phyloP scores from a whole-genome alignment of 2,113 vertebrate genomes.

The Thermophis baileyi region DNA sequence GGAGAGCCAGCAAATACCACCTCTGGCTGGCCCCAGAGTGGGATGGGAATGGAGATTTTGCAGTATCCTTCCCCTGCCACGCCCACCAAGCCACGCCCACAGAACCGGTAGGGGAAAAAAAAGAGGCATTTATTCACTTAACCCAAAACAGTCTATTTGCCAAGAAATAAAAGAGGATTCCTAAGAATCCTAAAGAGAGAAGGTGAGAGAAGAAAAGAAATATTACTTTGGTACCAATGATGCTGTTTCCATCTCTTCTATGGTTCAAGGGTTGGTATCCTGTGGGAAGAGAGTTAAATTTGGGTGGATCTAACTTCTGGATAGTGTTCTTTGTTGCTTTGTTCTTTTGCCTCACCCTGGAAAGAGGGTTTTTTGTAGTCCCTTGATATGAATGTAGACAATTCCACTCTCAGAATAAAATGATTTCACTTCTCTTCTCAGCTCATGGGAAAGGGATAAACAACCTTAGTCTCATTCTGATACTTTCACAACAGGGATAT shows the following conservation, averaged over 20 bases:
- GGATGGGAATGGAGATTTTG: too few relatives aligned
- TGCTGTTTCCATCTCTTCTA: neutral
- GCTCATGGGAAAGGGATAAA: neutral
- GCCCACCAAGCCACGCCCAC: too few relatives aligned
- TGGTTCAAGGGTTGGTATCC: neutral
- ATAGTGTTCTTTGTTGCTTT: neutral
- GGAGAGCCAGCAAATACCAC: too few relatives aligned
- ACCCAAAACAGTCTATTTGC: neutral
- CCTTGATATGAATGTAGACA: neutral
- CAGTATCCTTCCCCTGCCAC: too few relatives aligned
- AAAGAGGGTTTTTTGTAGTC: neutral
- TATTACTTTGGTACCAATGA: neutral
- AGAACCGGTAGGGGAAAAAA: too few relatives aligned
- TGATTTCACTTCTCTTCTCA: neutral
- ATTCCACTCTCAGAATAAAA: neutral
- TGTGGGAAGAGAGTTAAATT: neutral
- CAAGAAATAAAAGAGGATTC: neutral
- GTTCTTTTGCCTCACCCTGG: neutral
- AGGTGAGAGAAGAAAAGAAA: neutral
- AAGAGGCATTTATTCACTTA: too few relatives aligned
- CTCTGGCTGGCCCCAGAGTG: too few relatives aligned
- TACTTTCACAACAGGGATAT: neutral
- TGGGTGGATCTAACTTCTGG: neutral
- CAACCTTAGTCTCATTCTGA: neutral
- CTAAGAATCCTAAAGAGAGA: neutral